Base-by-base conservation (phyloP, 2,797 vertebrate genomes). In the Borostomias antarcticus region DNA sequence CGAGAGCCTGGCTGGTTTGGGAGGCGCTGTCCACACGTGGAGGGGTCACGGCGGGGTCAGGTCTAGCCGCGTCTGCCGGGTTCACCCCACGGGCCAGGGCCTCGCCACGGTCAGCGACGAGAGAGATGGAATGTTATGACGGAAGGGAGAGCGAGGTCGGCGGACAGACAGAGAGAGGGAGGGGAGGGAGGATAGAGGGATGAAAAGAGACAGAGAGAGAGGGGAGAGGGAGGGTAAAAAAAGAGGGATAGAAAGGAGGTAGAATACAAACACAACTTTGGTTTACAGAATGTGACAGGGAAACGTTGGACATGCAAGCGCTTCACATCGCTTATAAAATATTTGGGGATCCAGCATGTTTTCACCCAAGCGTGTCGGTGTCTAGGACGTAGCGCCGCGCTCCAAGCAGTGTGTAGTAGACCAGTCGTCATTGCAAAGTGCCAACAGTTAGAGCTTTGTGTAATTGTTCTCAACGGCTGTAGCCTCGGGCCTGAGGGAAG, bases 401-500 rank as follows among this genome's bases (percentile, higher is more conserved):
- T 23, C 23, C 13, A 3, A n/a, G 40, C 7, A 45, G 40, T 45
- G n/a, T 15, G 40, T 4, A n/a, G n/a, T 17, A 56, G n/a, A 21
- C 5, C 56, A 37, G 19, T 25, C 19, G 32, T 7, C 21, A 35
- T 10, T 58, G 25, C 15, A 4, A n/a, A 29, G 29, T 40, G 50
- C 57, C 32, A 63, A 85, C 76, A 88, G 63, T 62, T 19, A 37
- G 45, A 50, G 68, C 81, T 82, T 84, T 88, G 78, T 85, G 51
- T 32, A 2, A 0, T 29, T 60, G 59, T 40, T 58, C 68, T 79
- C 54, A 73, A 62, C 74, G 70, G 48, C 21, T 63, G 37, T 11
- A 3, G 69, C 69, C 66, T n/a, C 15, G 61, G 62, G 37, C 64
- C 72, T 57, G 65, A 35, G 25, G 35, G 19, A 45, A 62, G 73